Percentiles rank a stretch among this genome's conserved stretches.
Evolutionary conservation across 2,888 invertebrate genomes (phyloP).

Genomic region (Dioctria linearis): DNA sequence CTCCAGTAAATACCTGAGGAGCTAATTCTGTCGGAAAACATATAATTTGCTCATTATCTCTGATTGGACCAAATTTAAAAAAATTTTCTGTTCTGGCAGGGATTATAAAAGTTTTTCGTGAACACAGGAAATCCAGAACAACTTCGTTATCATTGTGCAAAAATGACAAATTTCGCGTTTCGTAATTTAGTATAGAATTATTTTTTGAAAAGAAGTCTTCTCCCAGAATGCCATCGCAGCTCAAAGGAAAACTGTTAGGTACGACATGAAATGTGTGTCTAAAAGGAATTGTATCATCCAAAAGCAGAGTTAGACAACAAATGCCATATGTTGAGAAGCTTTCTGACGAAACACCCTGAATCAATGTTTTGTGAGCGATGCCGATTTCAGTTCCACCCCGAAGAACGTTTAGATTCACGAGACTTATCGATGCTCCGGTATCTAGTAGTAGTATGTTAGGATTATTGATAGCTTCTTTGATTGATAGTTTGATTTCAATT

Average conservation of each 20-base stretch:
- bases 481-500: background rate
- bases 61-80: background rate
- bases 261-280: background rate
- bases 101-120: background rate
- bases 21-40: background rate
- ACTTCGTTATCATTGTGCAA: background rate
- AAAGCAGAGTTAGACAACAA: background rate
- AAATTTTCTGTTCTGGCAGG: background rate
- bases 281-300: background rate
- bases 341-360: background rate
- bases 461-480: background rate
- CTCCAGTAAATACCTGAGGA: background rate
- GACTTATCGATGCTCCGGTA: conserved; percentile 1
- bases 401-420: background rate
- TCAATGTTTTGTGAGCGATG: background rate
- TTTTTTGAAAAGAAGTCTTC: background rate
- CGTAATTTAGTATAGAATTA: background rate
- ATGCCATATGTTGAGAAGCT: background rate
- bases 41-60: background rate
- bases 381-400: background rate
- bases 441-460: background rate
- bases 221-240: background rate
- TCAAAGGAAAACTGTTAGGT: background rate
- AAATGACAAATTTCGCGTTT: background rate
- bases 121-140: background rate